These are phyloP conservation scores for Athalia cordata DNA, from an alignment of 2,888 invertebrate species.

Conservation along the genomic window DNA sequence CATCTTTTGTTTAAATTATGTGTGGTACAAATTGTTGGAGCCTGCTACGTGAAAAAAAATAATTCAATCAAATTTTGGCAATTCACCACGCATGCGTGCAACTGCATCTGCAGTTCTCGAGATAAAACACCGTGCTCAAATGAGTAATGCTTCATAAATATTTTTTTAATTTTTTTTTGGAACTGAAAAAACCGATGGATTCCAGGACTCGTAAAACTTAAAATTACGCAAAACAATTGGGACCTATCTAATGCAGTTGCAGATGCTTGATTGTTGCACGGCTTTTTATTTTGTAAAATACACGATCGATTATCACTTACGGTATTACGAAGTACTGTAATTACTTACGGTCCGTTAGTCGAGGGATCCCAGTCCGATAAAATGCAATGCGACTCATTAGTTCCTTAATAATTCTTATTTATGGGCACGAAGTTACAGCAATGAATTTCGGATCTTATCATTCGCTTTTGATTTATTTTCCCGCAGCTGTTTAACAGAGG, in stretches of 20 bases:
- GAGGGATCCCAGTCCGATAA: slow-evolving; percentile 16
- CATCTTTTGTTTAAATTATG: no score
- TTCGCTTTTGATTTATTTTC: background rate
- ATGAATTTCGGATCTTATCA: background rate
- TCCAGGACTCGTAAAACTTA: no score
- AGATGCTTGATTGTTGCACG: background rate
- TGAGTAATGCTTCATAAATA: no score
- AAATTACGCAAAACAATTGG: no score
- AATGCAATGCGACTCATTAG: slow-evolving; percentile 22
- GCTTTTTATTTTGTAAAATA: background rate
- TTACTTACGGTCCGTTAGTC: slow-evolving; percentile 24
- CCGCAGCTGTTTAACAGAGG: background rate
- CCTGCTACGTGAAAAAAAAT: no score
- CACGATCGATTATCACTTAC: slow-evolving; percentile 28
- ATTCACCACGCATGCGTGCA: no score
- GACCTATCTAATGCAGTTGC: background rate
- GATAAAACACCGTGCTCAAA: no score
- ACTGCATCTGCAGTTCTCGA: no score
- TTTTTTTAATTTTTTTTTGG: no score
- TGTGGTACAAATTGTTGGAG: no score
- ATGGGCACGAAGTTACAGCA: background rate
- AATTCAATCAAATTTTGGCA: no score
- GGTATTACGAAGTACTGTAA: slow-evolving; percentile 3
- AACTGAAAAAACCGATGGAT: no score
- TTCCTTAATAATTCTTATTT: slow-evolving; percentile 6